Percentiles rank a stretch among this genome's conserved stretches.
phyloP scores from a whole-genome alignment of 1,140 invertebrate genomes.

The Philopotamus ludificatus region DNA sequence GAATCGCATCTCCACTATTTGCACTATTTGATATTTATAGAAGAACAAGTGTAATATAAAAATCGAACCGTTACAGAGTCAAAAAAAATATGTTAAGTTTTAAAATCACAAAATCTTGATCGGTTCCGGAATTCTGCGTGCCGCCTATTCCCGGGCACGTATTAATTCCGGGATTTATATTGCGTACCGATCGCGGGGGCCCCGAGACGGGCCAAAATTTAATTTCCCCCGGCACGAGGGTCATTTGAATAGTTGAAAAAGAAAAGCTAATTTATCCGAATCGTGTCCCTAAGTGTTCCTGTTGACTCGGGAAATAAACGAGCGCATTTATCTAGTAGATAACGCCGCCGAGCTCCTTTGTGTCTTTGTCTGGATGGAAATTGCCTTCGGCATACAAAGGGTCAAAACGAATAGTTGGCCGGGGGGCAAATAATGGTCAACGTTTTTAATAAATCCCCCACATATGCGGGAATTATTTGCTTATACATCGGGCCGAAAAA shows the following conservation, averaged over 20 bases:
- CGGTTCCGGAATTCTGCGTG: not conserved
- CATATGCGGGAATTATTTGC: not conserved
- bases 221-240: not conserved
- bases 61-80: not conserved
- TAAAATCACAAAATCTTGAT: not conserved
- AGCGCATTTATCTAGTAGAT: slow-evolving; percentile 14
- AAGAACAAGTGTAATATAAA: not conserved
- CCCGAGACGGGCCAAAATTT: not conserved
- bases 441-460: not conserved
- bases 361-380: slow-evolving; percentile 9
- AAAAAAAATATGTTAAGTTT: not conserved
- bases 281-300: slow-evolving; percentile 3
- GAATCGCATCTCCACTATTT: not conserved
- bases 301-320: slow-evolving; percentile 20
- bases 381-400: not conserved
- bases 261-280: slow-evolving; percentile 20
- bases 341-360: not conserved
- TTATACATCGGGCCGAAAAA: too few species aligned
- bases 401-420: not conserved
- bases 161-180: not conserved
- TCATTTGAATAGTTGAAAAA: slow-evolving; percentile 1
- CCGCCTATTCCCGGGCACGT: not conserved
- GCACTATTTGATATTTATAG: not conserved
- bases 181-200: not conserved
- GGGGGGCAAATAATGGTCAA: not conserved